Percentiles rank a stretch among this genome's conserved stretches.
These are phyloP conservation scores for Drosophila persimilis DNA, from an alignment of 1,140 invertebrate genomes.

Conservation along the genomic window DNA sequence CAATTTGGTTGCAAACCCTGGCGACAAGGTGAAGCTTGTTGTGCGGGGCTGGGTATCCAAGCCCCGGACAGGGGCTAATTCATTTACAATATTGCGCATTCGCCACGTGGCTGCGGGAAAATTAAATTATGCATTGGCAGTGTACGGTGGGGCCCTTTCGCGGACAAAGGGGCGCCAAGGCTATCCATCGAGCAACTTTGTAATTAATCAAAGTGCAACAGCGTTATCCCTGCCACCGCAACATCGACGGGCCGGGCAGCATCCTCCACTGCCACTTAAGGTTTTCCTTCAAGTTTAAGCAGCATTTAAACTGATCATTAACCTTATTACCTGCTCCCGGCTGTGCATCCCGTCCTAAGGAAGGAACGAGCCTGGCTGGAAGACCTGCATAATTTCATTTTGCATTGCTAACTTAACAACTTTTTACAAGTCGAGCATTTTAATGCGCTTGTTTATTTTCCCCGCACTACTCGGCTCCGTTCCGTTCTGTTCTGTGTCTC, in stretches of 20 bases:
- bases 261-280: conserved; percentile 17
- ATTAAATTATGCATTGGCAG: conserved; percentile 67
- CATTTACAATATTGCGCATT: conserved; percentile 56
- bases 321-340: conserved; percentile 57
- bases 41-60: not conserved
- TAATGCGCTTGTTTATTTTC: conserved; percentile 50
- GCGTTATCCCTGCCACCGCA: conserved; percentile 31
- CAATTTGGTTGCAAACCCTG: conserved; percentile 28
- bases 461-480: not conserved
- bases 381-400: conserved; percentile 71
- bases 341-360: not conserved
- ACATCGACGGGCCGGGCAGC: conserved; percentile 17
- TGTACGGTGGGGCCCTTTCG: conserved; percentile 10
- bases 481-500: conserved; percentile 13
- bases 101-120: conserved; percentile 44
- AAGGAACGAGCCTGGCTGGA: not conserved
- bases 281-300: conserved; percentile 44
- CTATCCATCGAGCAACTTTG: conserved; percentile 33
- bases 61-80: conserved; percentile 41
- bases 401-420: conserved; percentile 70
- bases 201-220: conserved; percentile 76
- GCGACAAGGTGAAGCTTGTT: conserved; percentile 8
- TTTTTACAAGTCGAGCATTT: conserved; percentile 67
- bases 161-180: conserved; percentile 36
- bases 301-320: conserved; percentile 76